phyloP scores from a whole-genome alignment of 2,888 invertebrate species.

The Mythimna lalbum region DNA sequence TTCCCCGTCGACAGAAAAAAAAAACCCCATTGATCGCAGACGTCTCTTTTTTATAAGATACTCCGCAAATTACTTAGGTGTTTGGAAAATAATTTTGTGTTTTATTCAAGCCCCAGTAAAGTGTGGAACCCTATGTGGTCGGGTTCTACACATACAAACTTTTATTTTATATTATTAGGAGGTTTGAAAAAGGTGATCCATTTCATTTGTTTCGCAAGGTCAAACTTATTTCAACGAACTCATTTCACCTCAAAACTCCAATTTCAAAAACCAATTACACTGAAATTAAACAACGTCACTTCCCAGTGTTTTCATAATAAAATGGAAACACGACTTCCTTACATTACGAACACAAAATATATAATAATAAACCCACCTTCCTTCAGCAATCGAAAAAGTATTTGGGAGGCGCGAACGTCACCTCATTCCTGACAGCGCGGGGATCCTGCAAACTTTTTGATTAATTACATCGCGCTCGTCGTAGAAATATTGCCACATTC shows the following conservation, averaged over 20 bases:
- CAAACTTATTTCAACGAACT: neutral
- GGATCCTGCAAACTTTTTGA: constrained; percentile 86
- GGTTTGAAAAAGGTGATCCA: no score
- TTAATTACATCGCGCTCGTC: constrained; percentile 88
- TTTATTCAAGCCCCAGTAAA: no score
- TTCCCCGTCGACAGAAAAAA: no score
- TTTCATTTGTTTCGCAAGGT: neutral
- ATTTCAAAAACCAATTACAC: constrained; percentile 22
- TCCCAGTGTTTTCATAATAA: constrained; percentile 1
- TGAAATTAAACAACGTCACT: constrained; percentile 1
- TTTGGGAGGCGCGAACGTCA: constrained; percentile 57
- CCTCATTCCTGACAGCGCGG: constrained; percentile 71
- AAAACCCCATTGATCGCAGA: no score
- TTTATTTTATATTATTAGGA: no score
- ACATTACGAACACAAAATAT: constrained; percentile 43
- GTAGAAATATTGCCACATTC: constrained; percentile 85
- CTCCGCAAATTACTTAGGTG: no score
- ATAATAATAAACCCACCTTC: constrained; percentile 51
- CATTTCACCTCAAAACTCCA: neutral
- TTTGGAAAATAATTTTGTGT: no score
- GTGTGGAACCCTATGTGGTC: no score
- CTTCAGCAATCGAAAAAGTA: constrained; percentile 63
- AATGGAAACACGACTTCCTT: constrained; percentile 1
- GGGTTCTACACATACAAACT: no score
- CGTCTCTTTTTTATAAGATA: no score